Conservation (phyloP, 2,113 vertebrate genomes). For the Sylvietta virens region DNA sequence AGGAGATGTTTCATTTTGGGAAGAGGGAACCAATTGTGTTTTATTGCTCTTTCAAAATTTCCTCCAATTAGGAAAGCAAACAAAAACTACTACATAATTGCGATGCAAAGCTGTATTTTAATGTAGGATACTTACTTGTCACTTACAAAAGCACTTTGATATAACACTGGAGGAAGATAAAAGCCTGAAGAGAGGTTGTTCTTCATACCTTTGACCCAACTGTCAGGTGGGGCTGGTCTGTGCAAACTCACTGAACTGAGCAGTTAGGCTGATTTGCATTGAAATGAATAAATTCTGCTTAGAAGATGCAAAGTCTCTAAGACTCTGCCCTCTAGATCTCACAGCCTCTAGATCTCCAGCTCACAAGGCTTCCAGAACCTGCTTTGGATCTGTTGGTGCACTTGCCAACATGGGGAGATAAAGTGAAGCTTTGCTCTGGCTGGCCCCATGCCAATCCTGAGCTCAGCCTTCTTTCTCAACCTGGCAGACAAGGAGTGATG, state of each 20-base stretch:
- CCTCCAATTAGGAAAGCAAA: slow-evolving; percentile 44
- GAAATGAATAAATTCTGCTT: not conserved
- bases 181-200: not conserved
- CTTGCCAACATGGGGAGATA: not conserved
- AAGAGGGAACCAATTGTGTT: slow-evolving; percentile 45
- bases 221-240: not conserved
- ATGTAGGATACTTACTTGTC: not conserved
- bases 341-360: not conserved
- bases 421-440: not conserved
- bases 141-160: not conserved
- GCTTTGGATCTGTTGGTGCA: not conserved
- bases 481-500: not conserved
- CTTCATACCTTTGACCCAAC: not conserved
- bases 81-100: slow-evolving; percentile 41
- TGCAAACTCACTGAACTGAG: not conserved
- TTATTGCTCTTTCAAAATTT: slow-evolving; percentile 52
- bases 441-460: not conserved
- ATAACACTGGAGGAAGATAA: not conserved
- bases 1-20: slow-evolving; percentile 34
- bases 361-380: not conserved
- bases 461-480: not conserved
- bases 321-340: not conserved
- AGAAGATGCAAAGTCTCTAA: not conserved
- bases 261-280: not conserved
- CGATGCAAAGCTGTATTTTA: not conserved